Evolutionary conservation across 2,113 vertebrate genomes (phyloP), one percentile per base, ranked within the genome.

Genomic region (Todiramphus saurophagus): DNA sequence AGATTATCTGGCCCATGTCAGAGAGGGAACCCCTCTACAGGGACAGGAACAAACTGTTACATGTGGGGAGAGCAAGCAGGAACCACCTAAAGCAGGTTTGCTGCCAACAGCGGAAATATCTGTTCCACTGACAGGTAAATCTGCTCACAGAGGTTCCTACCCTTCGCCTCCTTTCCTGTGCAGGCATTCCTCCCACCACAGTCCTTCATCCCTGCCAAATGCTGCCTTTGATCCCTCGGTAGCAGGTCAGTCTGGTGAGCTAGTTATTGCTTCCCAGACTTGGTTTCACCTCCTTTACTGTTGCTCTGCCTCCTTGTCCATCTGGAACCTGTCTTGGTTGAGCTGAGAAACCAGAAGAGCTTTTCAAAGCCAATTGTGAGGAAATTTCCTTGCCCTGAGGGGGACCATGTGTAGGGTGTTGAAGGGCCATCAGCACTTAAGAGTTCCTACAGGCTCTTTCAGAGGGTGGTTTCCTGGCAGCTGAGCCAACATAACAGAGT

Each of bases 101-200:
- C 53, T 90, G 89, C 86, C 92, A 92, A 30, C 62, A 87, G 56
- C 5, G 78, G 89, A 95, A 94, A 72, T 87, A 35, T 83, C 58
- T 87, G 48, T 76, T 87, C 51, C 58, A 46, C 23, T 92, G 58
- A 37, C 82, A 87, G 89, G 86, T 94, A 76, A 81, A 90, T 63
- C 41, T 94, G 62, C 46, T 70, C 1, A 0, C 35, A 37, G 62
- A 75, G 31, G 41, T 87, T 77, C 33, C 41, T 76, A 73, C 35
- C 58, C 68, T 83, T 87, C 2, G 0, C 41, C 58, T 83, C 51
- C 28, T 55, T 90, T 94, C 89, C 89, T 87, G 86, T 83, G 31
- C 48, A 58, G 63, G 19, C 58, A 23, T 2, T 76, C 28, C 41
- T 94, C 19, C 48, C 24, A 30, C 24, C 2, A 1, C 46, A 69